A percentile compares a stretch with the other conserved stretches of the same genome.
Conservation (phyloP, 2,113 vertebrate species). For the Brachypodius melanocephalos region DNA sequence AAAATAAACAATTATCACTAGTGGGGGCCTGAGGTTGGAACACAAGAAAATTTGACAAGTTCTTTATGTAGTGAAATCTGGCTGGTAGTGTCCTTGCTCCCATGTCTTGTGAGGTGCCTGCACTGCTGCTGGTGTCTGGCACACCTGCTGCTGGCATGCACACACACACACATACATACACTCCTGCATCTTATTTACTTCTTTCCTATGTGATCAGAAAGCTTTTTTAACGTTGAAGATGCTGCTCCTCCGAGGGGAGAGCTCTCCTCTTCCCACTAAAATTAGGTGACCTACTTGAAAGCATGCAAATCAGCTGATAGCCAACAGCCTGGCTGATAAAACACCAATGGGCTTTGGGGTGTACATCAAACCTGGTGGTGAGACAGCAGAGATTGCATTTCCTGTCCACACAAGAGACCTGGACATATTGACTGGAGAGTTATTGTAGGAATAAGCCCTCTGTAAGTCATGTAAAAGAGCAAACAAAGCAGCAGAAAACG, state of each 20-base stretch:
- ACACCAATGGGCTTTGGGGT: neutral
- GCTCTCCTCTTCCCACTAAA: neutral
- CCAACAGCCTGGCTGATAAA: neutral
- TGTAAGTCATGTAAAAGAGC: neutral
- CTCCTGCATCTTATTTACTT: neutral
- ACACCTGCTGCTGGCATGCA: neutral
- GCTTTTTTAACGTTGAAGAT: neutral
- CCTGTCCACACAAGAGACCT: neutral
- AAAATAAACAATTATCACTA: neutral
- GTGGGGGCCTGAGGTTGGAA: neutral
- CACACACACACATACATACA: accelerated
- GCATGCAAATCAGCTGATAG: neutral
- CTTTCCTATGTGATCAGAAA: neutral
- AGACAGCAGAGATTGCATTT: neutral
- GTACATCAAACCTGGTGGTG: neutral
- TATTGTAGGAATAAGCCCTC: neutral
- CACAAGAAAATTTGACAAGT: neutral
- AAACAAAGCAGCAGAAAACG: neutral
- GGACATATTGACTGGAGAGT: accelerated
- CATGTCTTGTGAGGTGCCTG: neutral
- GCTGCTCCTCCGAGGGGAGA: neutral
- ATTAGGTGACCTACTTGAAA: neutral
- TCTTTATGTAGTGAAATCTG: neutral
- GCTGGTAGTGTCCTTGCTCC: neutral
- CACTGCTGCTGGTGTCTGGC: neutral